phyloP scores from a whole-genome alignment of 2,113 vertebrate genomes.

The Ceuthmochares aereus region DNA sequence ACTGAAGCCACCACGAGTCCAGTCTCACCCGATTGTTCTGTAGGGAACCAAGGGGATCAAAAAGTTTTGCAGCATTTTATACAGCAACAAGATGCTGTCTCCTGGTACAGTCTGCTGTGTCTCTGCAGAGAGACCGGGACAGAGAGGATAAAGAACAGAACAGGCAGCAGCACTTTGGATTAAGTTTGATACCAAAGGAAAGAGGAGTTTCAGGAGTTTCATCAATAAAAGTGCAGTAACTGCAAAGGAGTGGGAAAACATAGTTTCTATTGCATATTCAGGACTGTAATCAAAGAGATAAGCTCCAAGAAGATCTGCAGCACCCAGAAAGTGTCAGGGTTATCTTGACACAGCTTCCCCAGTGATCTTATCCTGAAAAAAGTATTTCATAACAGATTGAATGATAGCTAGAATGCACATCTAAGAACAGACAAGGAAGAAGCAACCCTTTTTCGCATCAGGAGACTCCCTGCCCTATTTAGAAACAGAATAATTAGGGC shows the following conservation, averaged over 20 bases:
- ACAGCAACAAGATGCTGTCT: not conserved
- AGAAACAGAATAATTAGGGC: not conserved
- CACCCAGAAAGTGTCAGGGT: slow-evolving; percentile 27
- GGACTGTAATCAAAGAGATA: slow-evolving; percentile 26
- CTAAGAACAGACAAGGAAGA: not conserved
- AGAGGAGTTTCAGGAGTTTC: slow-evolving; percentile 16
- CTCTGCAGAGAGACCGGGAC: not conserved
- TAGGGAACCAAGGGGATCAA: not conserved
- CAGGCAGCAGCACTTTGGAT: not conserved
- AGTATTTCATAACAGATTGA: slow-evolving; percentile 40
- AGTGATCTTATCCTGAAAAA: slow-evolving; percentile 34
- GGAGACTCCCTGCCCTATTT: not conserved
- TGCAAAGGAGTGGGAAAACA: slow-evolving; percentile 15
- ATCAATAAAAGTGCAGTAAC: not conserved
- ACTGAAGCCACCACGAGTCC: not conserved
- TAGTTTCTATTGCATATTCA: slow-evolving; percentile 49
- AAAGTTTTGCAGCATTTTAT: not conserved
- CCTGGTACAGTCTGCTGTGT: not conserved
- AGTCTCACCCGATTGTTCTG: not conserved
- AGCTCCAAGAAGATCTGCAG: slow-evolving; percentile 32
- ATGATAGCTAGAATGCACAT: not conserved
- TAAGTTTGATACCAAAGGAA: not conserved
- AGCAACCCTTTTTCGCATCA: not conserved
- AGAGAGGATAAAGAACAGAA: not conserved
- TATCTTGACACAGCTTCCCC: slow-evolving; percentile 48